phyloP scores from a whole-genome alignment of 92 coral and sea anemone species.

The Phenganax marumi region DNA sequence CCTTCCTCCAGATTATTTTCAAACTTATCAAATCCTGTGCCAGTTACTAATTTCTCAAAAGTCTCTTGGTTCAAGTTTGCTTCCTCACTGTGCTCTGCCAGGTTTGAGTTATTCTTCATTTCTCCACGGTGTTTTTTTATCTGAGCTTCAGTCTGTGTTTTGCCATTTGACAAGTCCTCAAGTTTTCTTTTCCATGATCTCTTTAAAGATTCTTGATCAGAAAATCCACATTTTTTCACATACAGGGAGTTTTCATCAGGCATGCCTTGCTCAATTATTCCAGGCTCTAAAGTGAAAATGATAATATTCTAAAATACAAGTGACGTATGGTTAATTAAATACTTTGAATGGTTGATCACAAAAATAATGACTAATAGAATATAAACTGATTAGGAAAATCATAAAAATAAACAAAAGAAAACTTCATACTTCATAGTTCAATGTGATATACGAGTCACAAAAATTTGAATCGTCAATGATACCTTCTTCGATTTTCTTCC shows the following conservation, averaged over 20 bases:
- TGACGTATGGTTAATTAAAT: no score
- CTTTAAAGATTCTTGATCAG: no score
- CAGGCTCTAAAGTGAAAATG: no score
- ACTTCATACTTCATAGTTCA: no score
- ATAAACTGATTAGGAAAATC: no score
- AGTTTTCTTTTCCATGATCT: neutral
- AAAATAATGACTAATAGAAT: no score
- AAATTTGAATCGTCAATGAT: no score
- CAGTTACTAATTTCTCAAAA: neutral
- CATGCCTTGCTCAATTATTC: neutral
- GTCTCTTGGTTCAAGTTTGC: neutral
- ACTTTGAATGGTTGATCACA: no score
- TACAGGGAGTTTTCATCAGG: neutral
- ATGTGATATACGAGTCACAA: no score
- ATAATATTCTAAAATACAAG: no score
- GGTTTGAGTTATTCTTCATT: neutral
- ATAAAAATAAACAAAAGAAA: no score
- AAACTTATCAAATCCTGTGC: neutral
- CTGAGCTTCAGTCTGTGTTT: neutral
- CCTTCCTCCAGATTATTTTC: neutral
- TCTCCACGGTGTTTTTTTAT: neutral
- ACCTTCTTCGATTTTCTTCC: no score
- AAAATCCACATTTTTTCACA: neutral
- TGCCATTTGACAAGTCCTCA: neutral
- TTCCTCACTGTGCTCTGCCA: neutral